A percentile compares a stretch with the other conserved stretches of the same genome.
Evolutionary conservation across 2,797 vertebrate species (phyloP).

Genomic region (Zenarchopterus dispar): DNA sequence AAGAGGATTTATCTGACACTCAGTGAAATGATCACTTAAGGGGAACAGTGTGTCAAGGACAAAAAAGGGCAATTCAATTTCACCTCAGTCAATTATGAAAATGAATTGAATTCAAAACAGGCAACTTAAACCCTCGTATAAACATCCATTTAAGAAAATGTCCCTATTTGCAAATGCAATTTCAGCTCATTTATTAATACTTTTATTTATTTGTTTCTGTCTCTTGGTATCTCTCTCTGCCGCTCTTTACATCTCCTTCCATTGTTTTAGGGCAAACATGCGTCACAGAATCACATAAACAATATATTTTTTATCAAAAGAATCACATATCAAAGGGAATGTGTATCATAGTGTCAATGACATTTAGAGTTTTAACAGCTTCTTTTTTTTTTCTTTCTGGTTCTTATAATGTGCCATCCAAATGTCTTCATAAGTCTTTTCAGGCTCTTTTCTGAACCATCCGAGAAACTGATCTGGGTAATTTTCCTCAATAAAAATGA

Average conservation of each 20-base stretch:
- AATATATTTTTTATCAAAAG: slow-evolving; percentile 74
- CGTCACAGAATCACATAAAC: slow-evolving; percentile 37
- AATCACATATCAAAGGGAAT: slow-evolving; percentile 64
- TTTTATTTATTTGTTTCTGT: background rate
- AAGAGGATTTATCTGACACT: slow-evolving; percentile 68
- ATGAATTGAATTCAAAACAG: slow-evolving; percentile 63
- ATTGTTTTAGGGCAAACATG: slow-evolving; percentile 20
- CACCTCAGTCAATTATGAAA: slow-evolving; percentile 64
- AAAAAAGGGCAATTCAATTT: slow-evolving; percentile 61
- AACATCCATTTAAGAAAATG: slow-evolving; percentile 41
- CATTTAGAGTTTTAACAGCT: too few species aligned
- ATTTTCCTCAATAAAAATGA: slow-evolving; percentile 14
- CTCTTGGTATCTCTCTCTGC: background rate
- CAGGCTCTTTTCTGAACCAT: slow-evolving; percentile 24
- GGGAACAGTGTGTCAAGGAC: slow-evolving; percentile 65
- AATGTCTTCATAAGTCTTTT: slow-evolving; percentile 21
- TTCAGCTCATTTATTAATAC: slow-evolving; percentile 42
- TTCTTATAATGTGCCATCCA: slow-evolving; percentile 12
- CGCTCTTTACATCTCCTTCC: slow-evolving; percentile 22
- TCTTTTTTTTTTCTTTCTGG: slow-evolving; percentile 18
- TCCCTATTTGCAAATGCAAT: slow-evolving; percentile 43
- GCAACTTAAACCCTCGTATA: slow-evolving; percentile 43
- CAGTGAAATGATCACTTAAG: slow-evolving; percentile 69
- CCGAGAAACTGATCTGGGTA: slow-evolving; percentile 14
- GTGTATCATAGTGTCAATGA: slow-evolving; percentile 44